These are phyloP conservation scores for Aleiodes leptofemur DNA, from an alignment of 2,888 invertebrate genomes.

Conservation along the genomic window DNA sequence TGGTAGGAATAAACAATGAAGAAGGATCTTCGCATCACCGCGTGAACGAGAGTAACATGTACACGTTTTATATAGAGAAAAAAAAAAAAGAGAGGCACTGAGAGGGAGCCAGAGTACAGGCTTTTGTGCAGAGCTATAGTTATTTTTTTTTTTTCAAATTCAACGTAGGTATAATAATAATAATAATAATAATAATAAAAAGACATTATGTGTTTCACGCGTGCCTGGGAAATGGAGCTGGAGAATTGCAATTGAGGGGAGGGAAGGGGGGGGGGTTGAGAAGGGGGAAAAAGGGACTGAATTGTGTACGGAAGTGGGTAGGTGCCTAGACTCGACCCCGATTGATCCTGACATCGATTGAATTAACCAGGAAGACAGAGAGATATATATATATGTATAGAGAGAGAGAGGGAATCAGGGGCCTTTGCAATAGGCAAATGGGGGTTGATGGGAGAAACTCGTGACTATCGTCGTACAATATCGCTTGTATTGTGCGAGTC, in stretches of 20 bases:
- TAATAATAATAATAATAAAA: background rate
- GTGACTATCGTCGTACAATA: conserved; percentile 16
- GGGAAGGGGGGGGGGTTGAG: background rate
- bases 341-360: conserved; percentile 45
- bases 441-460: conserved; percentile 9
- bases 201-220: conserved; percentile 34
- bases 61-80: conserved; percentile 15
- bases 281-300: background rate
- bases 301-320: background rate
- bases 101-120: conserved; percentile 1
- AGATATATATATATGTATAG: background rate
- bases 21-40: conserved; percentile 47
- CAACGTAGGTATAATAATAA: background rate
- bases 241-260: conserved; percentile 3
- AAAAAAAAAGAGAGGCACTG: background rate
- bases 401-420: background rate
- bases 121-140: background rate
- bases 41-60: conserved; percentile 14
- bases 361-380: conserved; percentile 24
- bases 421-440: background rate
- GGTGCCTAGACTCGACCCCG: conserved; percentile 5
- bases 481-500: conserved; percentile 21
- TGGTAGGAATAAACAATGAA: conserved; percentile 46
- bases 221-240: conserved; percentile 43
- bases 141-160: background rate